Base-by-base conservation (phyloP, 2,888 invertebrate genomes). In the Sabatieria punctata region DNA sequence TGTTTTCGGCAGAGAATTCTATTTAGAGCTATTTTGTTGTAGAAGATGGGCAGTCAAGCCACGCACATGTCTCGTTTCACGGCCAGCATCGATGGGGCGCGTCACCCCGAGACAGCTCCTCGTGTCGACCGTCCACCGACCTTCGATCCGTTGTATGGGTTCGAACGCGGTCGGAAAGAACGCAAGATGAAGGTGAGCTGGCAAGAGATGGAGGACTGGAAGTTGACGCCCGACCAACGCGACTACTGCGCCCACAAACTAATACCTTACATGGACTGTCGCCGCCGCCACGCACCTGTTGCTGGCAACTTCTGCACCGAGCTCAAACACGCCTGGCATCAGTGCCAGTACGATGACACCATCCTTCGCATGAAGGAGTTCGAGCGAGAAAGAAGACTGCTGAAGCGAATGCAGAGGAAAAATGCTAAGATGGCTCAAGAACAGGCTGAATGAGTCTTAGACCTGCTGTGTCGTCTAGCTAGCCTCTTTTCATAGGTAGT, bases 101-200 rank as follows among this genome's bases (percentile, higher is more conserved):
- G 40, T 23, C 37, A 55, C 45, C 63, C 63, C 21, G 55, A 61
- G 44, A 53, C 46, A 21, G 53, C 58, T 21, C 63, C 63, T 18
- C 53, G 60, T 11, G 48, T 51, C 21, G 63, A 61, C 48, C 49
- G 62, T 35, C 63, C 63, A 26, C 49, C 60, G 23, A 63, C 61
- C 19, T 63, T 63, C 50, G 63, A 64, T 44, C 63, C 63, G 1
- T 52, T 61, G 37, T 51, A 51, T 39, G 63, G 63, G 30, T 63
- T 63, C 45, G 38, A 37, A 4, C 13, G 37, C 13, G 48, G 48
- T 4, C 43, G 48, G 8, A 35, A 43, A 21, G 18, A 38, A 24
- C 24, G 43, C 3, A 35, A 30, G 21, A 45, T 45, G 44, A 3
- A 43, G 21, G 48, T 41, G 4, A 35, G 25, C 2, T 24, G 13